A percentile compares a stretch with the other conserved stretches of the same genome.
phyloP scores from a whole-genome alignment of 2,888 invertebrate species.

The Leucophenga maculata region DNA sequence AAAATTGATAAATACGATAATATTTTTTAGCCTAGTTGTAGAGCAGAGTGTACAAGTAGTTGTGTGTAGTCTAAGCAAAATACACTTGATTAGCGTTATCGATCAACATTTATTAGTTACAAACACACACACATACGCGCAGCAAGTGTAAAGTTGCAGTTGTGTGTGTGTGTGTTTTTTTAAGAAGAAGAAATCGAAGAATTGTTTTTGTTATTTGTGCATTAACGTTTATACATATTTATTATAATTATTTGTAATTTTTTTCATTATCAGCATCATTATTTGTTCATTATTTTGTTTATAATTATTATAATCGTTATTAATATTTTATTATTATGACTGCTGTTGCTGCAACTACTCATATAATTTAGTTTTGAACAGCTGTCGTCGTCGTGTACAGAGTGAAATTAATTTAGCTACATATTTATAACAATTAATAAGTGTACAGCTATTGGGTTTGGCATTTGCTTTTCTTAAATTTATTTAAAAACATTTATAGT shows the following conservation, averaged over 20 bases:
- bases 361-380: no score
- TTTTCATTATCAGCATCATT: conserved; percentile 4
- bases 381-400: no score
- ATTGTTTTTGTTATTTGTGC: conserved; percentile 63
- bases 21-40: conserved; percentile 13
- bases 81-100: background rate
- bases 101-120: background rate
- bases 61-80: conserved; percentile 2
- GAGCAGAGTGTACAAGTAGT: background rate
- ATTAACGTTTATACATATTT: conserved; percentile 47
- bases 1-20: conserved; percentile 33
- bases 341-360: no score
- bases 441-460: no score
- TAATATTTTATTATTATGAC: no score
- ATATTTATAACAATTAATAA: no score
- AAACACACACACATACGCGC: background rate
- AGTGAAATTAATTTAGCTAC: no score
- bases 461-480: no score
- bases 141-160: no score
- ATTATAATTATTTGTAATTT: conserved; percentile 20
- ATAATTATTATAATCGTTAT: no score
- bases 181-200: conserved; percentile 9
- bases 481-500: no score
- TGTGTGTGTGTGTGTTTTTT: no score
- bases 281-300: conserved; percentile 9